These are phyloP conservation scores for Spatulosminthurus flaviceps DNA, from an alignment of 2,888 invertebrate species.

Conservation along the genomic window DNA sequence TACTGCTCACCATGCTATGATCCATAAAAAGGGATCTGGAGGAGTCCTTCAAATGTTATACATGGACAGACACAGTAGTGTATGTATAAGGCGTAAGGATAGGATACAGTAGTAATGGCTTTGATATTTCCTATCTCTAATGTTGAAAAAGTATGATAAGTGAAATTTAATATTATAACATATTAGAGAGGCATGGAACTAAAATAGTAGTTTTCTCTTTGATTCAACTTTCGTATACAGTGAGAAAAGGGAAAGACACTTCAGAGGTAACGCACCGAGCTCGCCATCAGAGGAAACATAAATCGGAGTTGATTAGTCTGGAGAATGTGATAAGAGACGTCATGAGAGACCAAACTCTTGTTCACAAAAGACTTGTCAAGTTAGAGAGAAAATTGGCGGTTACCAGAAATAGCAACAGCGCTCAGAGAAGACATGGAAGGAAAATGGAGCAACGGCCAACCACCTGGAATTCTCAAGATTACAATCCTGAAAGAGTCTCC, in stretches of 20 bases:
- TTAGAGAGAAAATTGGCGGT: slow-evolving; percentile 48
- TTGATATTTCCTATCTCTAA: no score
- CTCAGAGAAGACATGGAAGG: neutral
- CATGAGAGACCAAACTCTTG: slow-evolving; percentile 49
- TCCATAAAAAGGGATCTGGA: no score
- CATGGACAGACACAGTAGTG: no score
- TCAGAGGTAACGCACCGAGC: neutral
- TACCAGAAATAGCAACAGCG: neutral
- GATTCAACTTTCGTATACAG: no score
- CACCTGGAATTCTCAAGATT: neutral
- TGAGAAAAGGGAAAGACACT: slow-evolving; percentile 12
- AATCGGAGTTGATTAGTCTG: slow-evolving; percentile 52
- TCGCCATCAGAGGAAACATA: slow-evolving; percentile 46
- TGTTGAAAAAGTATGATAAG: no score
- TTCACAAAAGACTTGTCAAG: slow-evolving; percentile 53
- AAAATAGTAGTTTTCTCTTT: neutral
- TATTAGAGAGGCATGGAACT: no score
- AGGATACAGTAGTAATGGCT: no score
- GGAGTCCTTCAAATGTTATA: no score
- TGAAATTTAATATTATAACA: no score
- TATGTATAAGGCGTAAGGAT: no score
- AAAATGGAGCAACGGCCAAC: neutral
- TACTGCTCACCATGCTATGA: no score
- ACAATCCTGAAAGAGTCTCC: neutral
- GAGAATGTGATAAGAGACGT: slow-evolving; percentile 50